A percentile compares a stretch with the other conserved stretches of the same genome.
phyloP scores from a whole-genome alignment of 2,797 vertebrate species.

The Characodon lateralis region DNA sequence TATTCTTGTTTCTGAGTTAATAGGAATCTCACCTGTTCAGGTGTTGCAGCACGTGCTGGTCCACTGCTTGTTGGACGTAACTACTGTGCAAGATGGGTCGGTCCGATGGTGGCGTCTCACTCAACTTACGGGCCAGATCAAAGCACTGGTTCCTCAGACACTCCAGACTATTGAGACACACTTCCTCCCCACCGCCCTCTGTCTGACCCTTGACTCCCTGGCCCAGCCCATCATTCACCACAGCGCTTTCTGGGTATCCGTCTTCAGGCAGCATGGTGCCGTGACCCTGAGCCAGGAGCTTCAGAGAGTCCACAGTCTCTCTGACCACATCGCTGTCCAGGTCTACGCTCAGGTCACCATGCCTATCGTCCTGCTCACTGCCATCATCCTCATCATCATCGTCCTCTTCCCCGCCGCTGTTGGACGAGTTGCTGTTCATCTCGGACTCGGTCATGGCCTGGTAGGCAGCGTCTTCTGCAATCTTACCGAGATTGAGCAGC shows the following conservation, averaged over 20 bases:
- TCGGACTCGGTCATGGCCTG: conserved; percentile 96
- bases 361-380: conserved; percentile 75
- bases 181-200: conserved; percentile 93
- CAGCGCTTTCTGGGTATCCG: conserved; percentile 81
- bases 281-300: conserved; percentile 95
- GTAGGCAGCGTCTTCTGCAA: conserved; percentile 94
- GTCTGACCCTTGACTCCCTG: conserved; percentile 77
- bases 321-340: conserved; percentile 96
- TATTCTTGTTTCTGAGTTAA: no score
- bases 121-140: conserved; percentile 94
- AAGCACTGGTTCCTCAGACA: conserved; percentile 97
- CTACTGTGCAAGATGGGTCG: conserved; percentile 34
- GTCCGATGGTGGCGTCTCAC: conserved; percentile 86
- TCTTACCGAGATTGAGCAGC: conserved; percentile 96
- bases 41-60: conserved; percentile 60
- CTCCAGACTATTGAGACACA: conserved; percentile 96
- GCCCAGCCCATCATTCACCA: conserved; percentile 65
- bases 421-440: conserved; percentile 97
- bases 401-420: conserved; percentile 88
- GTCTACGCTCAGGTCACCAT: conserved; percentile 91
- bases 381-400: conserved; percentile 77
- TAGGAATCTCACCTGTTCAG: conserved; percentile 53
- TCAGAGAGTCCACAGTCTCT: conserved; percentile 97
- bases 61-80: conserved; percentile 40
- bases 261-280: conserved; percentile 91